A percentile compares a stretch with the other conserved stretches of the same genome.
These are phyloP conservation scores for Mus spretus DNA, from an alignment of 2,797 vertebrate genomes.

Conservation along the genomic window DNA sequence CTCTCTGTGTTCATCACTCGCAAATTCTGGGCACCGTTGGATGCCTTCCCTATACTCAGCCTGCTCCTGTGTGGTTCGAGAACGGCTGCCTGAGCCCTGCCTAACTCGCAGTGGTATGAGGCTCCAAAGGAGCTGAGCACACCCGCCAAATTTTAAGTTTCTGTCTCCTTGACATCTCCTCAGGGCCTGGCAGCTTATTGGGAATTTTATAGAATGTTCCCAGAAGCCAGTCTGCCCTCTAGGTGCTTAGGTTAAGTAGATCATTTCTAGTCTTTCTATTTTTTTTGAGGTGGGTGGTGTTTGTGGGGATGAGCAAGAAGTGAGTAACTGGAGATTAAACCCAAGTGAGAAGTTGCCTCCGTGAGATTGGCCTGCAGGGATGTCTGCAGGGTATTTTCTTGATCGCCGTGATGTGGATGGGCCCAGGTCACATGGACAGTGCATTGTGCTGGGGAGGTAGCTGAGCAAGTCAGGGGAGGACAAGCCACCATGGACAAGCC, in stretches of 20 bases:
- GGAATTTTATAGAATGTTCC: background rate
- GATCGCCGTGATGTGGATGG: background rate
- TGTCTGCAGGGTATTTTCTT: background rate
- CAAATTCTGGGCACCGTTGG: accelerated
- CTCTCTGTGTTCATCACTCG: background rate
- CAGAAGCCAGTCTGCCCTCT: background rate
- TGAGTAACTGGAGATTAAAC: background rate
- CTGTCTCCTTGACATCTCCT: background rate
- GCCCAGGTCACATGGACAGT: background rate
- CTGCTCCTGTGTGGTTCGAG: background rate
- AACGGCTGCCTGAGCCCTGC: background rate
- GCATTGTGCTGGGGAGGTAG: background rate
- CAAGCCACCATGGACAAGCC: background rate
- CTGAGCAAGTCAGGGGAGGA: background rate
- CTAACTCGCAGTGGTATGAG: background rate
- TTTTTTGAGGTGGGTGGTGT: background rate
- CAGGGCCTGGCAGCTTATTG: background rate
- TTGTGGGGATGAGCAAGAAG: background rate
- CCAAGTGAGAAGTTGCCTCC: background rate
- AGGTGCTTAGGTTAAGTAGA: background rate
- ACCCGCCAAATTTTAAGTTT: background rate
- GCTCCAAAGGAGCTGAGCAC: background rate
- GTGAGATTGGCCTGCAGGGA: background rate
- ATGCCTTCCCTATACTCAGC: background rate
- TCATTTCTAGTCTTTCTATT: background rate